Base-by-base conservation (phyloP, 1,140 invertebrate genomes). In the Monochamus saltuarius region DNA sequence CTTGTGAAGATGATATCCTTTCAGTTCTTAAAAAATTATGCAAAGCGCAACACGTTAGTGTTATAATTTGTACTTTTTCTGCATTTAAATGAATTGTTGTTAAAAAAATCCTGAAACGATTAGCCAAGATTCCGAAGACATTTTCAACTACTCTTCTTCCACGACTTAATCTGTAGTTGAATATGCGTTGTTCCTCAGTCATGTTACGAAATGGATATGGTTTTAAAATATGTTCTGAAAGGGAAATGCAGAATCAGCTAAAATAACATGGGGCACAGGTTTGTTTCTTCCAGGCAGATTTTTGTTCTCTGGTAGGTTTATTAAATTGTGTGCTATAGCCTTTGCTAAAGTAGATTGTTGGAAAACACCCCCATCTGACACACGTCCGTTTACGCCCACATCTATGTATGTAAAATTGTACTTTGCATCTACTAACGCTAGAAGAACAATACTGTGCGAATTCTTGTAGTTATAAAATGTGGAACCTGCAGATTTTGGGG, bases 391-490 rank as follows among this genome's bases (percentile, higher is more conserved):
- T 7, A 11, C 8, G 4, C 79, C 79, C 19, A 79, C 64, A 58
- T 82, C 75, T 14, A 77, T 68, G 38, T 72, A 73, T 39, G 72
- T 65, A 68, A 82, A 83, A 51, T 73, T 72, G 61, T 81, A 81
- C 46, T 81, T 62, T 13, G 72, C 75, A 73, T 83, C 79, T 11
- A 76, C 74, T 52, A 81, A 40, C 4, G 75, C 80, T 57, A 83
- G 61, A 14, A 84, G 65, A 19, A 84, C 79, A 45, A 82, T 45
- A 75, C 75, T 50, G 64, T 67, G 22, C 61, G 60, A 74, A 14
- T 71, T 65, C 60, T 83, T 83, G 57, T 83, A 82, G 64, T 84
- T 84, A 40, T 70, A 80, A 74, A 70, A 84, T 7, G 72, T 58
- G 4, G 71, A 64, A 45, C 81, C 81, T 17, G 8, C 36, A 14